Evolutionary conservation across 2,888 invertebrate genomes (phyloP).

Genomic region (Drosophila helvetica): DNA sequence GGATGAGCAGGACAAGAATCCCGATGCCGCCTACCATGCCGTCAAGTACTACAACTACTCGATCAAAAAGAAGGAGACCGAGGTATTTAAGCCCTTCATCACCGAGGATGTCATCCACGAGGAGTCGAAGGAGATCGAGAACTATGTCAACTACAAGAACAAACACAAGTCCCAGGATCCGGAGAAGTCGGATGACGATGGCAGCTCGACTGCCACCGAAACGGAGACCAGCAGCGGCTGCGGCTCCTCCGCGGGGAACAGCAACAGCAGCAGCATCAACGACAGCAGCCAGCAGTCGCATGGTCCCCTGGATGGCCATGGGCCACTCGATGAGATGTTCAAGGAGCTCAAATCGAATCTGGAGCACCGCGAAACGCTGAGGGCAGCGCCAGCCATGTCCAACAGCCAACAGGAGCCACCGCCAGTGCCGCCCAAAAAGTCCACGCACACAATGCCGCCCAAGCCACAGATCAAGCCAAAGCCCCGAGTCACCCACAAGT

Average conservation of each 20-base stretch:
- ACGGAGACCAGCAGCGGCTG: conserved; percentile 73
- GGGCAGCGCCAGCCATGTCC: conserved; percentile 54
- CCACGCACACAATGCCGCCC: conserved; percentile 83
- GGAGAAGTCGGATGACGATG: conserved; percentile 81
- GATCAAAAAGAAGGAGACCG: conserved; percentile 90
- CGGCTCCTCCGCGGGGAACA: conserved; percentile 76
- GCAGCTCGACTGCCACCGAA: conserved; percentile 71
- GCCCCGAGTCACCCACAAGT: conserved; percentile 81
- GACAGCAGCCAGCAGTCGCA: conserved; percentile 78
- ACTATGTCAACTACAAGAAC: conserved; percentile 89
- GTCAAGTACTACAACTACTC: conserved; percentile 95
- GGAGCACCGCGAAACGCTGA: conserved; percentile 76
- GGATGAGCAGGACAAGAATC: conserved; percentile 94
- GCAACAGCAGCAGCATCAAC: conserved; percentile 81
- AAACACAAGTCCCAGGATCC: conserved; percentile 87
- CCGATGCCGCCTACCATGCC: conserved; percentile 94
- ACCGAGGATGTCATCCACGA: conserved; percentile 92
- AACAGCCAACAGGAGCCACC: conserved; percentile 72
- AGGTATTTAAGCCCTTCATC: conserved; percentile 91
- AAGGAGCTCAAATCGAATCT: conserved; percentile 79
- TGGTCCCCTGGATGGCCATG: conserved; percentile 66
- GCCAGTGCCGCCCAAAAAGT: conserved; percentile 83
- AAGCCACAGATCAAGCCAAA: conserved; percentile 86
- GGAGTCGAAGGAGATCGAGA: conserved; percentile 92
- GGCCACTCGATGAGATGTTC: conserved; percentile 74